phyloP scores from a whole-genome alignment of 1,140 invertebrate genomes.

The Colletes latitarsis region DNA sequence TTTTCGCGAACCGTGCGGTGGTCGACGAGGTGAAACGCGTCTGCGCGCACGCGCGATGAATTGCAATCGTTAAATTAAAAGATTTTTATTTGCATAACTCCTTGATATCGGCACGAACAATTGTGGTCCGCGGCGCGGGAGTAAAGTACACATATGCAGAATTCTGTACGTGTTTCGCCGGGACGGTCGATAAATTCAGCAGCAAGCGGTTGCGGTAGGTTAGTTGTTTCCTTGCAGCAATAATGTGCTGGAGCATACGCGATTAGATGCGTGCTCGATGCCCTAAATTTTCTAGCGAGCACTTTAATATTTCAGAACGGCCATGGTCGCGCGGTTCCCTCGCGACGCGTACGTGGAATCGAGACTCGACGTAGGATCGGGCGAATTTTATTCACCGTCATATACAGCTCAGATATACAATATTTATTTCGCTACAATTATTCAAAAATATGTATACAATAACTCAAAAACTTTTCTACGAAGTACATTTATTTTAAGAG shows the following conservation, averaged over 20 bases:
- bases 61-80: background rate
- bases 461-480: background rate
- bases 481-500: background rate
- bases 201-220: constrained; percentile 27
- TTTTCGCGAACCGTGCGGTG: no score
- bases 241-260: constrained; percentile 6
- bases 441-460: background rate
- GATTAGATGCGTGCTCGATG: constrained; percentile 13
- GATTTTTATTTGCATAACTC: background rate
- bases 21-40: background rate
- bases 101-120: constrained; percentile 9
- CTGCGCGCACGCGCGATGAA: no score
- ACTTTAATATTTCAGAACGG: constrained; percentile 11
- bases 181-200: constrained; percentile 30
- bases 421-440: background rate
- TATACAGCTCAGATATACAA: background rate
- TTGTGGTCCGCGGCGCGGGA: background rate
- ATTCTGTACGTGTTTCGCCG: constrained; percentile 1
- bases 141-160: background rate
- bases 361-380: no score
- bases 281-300: constrained; percentile 16
- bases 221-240: constrained; percentile 42
- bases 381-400: background rate
- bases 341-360: background rate
- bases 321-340: background rate